Conservation (phyloP, 2,888 invertebrate genomes). For the Neoascia interrupta region DNA sequence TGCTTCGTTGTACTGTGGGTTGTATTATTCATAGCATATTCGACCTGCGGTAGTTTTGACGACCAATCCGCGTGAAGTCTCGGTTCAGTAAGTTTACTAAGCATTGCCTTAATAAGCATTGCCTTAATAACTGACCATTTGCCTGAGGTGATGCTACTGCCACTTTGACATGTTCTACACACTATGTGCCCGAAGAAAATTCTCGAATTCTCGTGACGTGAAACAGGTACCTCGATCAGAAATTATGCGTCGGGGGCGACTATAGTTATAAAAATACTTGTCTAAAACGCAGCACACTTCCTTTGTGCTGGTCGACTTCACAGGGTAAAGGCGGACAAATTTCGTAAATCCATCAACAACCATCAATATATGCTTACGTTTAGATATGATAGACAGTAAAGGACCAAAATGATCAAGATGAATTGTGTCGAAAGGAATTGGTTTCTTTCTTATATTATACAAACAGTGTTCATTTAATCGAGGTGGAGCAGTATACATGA, state of each 20-base stretch:
- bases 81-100: background rate
- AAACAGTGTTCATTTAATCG: background rate
- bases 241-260: background rate
- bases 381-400: constrained; percentile 2
- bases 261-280: constrained; percentile 4
- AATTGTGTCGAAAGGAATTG: constrained; percentile 29
- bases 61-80: background rate
- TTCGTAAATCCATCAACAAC: constrained; percentile 14
- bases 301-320: constrained; percentile 2
- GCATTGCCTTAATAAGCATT: background rate
- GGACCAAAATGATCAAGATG: constrained; percentile 25
- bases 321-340: background rate
- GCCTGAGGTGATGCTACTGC: background rate
- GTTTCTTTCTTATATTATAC: background rate
- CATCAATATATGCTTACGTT: constrained; percentile 8
- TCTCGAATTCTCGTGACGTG: background rate
- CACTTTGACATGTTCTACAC: background rate
- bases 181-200: no score
- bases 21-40: background rate
- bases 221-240: constrained; percentile 1
- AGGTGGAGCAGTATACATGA: constrained; percentile 9
- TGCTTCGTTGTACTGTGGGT: background rate
- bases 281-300: background rate
- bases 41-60: background rate
- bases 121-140: background rate